Conservation (phyloP, 2,888 invertebrate genomes). For the Drosophila multiciliata region DNA sequence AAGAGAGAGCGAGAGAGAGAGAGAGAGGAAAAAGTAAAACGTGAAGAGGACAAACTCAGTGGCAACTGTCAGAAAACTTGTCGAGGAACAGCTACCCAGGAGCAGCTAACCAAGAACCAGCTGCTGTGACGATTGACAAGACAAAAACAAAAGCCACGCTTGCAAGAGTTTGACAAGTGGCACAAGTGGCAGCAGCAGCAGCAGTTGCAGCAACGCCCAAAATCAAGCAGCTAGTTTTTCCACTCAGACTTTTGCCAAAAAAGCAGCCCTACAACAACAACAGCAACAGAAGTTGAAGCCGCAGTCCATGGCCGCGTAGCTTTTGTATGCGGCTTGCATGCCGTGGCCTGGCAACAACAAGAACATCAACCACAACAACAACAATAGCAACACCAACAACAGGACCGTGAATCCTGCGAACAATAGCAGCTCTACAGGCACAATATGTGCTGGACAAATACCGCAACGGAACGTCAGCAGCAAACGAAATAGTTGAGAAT, state of each 20-base stretch:
- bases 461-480: slow-evolving; percentile 36
- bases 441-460: slow-evolving; percentile 69
- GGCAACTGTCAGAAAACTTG: slow-evolving; percentile 56
- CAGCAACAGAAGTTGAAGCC: slow-evolving; percentile 5
- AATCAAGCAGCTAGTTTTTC: slow-evolving; percentile 52
- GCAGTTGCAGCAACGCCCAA: slow-evolving; percentile 45
- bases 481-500: slow-evolving; percentile 47
- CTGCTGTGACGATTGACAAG: slow-evolving; percentile 79
- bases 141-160: slow-evolving; percentile 63
- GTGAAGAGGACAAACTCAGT: slow-evolving; percentile 39
- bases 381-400: slow-evolving; percentile 51
- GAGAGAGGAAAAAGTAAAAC: slow-evolving; percentile 13
- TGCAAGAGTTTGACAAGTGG: slow-evolving; percentile 64
- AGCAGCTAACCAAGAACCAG: slow-evolving; percentile 30
- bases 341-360: slow-evolving; percentile 52
- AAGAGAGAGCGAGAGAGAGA: not conserved
- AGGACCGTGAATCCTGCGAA: slow-evolving; percentile 14
- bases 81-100: slow-evolving; percentile 46
- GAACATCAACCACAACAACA: slow-evolving; percentile 37
- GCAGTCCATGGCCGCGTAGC: slow-evolving; percentile 58
- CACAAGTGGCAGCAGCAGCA: slow-evolving; percentile 48
- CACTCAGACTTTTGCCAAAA: slow-evolving; percentile 6
- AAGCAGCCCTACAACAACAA: not conserved
- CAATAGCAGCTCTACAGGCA: slow-evolving; percentile 34
- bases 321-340: slow-evolving; percentile 53